phyloP scores from a whole-genome alignment of 2,797 vertebrate genomes.

The Meriones psammophilus region DNA sequence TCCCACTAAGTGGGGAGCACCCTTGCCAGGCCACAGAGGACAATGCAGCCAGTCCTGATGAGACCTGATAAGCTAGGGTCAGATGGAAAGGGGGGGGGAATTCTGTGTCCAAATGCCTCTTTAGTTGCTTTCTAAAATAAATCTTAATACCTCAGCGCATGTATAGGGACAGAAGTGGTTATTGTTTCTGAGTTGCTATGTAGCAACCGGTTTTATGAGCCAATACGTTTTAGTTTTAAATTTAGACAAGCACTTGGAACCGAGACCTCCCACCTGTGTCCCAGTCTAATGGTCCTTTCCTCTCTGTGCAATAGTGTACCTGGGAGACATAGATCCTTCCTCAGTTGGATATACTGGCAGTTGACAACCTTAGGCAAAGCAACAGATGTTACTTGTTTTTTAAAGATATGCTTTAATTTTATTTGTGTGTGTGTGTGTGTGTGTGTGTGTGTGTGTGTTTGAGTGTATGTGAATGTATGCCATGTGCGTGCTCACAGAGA shows the following conservation, averaged over 20 bases:
- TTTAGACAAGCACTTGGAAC: not conserved
- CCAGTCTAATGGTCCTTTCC: not conserved
- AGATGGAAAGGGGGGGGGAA: not conserved
- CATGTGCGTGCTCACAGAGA: not conserved
- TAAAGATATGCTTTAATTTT: not conserved
- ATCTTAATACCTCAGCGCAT: not conserved
- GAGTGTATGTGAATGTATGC: not conserved
- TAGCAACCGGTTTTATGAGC: not conserved
- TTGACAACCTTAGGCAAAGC: not conserved
- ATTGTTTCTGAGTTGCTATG: constrained; percentile 16
- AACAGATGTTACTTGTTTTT: not conserved
- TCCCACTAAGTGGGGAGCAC: no score
- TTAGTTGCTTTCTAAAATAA: constrained; percentile 24
- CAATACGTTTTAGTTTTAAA: constrained; percentile 26
- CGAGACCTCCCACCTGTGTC: not conserved
- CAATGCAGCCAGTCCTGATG: no score
- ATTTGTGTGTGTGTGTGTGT: not conserved
- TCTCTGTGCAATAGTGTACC: not conserved
- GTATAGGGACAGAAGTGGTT: not conserved
- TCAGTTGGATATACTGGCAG: not conserved
- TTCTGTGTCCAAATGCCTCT: not conserved
- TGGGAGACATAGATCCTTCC: not conserved
- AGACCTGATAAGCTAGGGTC: no score
- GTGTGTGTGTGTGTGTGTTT: not conserved
- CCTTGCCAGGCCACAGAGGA: no score